Evolutionary conservation across 2,888 invertebrate species (phyloP).

Genomic region (Synanthedon formicaeformis): DNA sequence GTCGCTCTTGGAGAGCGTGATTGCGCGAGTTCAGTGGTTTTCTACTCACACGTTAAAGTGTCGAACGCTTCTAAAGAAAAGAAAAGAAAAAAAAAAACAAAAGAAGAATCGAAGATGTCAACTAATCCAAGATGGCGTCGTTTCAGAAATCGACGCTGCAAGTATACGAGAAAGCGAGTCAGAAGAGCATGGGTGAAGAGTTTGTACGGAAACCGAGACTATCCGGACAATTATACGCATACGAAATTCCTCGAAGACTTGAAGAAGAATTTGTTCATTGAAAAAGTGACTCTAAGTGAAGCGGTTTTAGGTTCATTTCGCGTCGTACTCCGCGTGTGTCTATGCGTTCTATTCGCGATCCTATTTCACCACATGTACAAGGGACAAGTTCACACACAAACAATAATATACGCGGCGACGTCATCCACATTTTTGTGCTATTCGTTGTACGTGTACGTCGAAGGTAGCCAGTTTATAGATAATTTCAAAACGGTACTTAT

Average conservation of each 20-base stretch:
- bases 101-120: not conserved
- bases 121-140: conserved; percentile 11
- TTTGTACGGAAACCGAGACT: conserved; percentile 87
- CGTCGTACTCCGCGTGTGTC: conserved; percentile 83
- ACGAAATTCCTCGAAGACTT: conserved; percentile 86
- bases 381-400: conserved; percentile 73
- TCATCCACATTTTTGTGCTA: conserved; percentile 73
- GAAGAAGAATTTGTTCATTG: conserved; percentile 83
- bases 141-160: conserved; percentile 52
- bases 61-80: no score
- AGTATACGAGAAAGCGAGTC: conserved; percentile 23
- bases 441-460: conserved; percentile 61
- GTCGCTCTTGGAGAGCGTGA: no score
- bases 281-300: conserved; percentile 77
- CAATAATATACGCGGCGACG: conserved; percentile 72
- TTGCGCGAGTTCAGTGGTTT: no score
- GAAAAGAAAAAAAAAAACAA: not conserved
- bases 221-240: conserved; percentile 94
- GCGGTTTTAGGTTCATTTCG: conserved; percentile 82
- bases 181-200: conserved; percentile 84
- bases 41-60: no score
- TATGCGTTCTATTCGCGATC: conserved; percentile 79
- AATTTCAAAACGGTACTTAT: conserved; percentile 84
- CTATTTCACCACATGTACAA: conserved; percentile 81
- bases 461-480: conserved; percentile 41